Base-by-base conservation (phyloP, 2,113 vertebrate genomes). In the Ptilonorhynchus violaceus region DNA sequence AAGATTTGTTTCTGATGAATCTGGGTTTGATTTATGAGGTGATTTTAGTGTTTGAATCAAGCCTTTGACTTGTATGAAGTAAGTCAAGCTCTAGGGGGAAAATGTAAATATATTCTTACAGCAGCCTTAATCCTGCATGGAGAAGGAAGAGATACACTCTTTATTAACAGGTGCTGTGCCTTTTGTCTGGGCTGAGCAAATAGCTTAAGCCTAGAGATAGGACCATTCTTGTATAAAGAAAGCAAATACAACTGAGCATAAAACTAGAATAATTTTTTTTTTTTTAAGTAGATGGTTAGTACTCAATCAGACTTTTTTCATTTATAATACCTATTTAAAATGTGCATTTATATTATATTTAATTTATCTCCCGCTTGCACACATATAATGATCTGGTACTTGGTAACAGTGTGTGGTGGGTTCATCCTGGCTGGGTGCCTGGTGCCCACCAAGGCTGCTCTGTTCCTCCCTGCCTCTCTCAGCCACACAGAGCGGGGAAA, bases 301-400 rank as follows among this genome's bases (percentile, higher is more conserved):
- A 81, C 66, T 95, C 85, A 76, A 55, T 80, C 63, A 74, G 55
- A 70, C 31, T 93, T 80, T 39, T 87, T 77, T 74, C 12, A 30
- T 84, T 92, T 90, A 27, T 72, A 94, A 95, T 86, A 15, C 72
- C 85, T 90, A 68, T 93, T 96, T 93, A 94, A 96, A 95, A 94
- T 93, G 83, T 96, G 91, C 89, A 89, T 96, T 88, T 96, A 87
- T 93, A 95, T 91, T 88, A 74, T 95, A 96, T 93, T 84, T 85
- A 90, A 95, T 92, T 83, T 89, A 77, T 94, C 88, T 93, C 83
- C 60, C 92, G 73, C 83, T 89, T 87, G 63, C 76, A 75, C 46
- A 55, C 37, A 33, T 81, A n/a, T 81, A 74, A 80, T 93, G 64
- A 75, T 87, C 76, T 91, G 46, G 31, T 64, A 39, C 56, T 88